Evolutionary conservation across 2,113 vertebrate genomes (phyloP), one percentile per base, ranked within the genome.

Genomic region (Tetrax tetrax): DNA sequence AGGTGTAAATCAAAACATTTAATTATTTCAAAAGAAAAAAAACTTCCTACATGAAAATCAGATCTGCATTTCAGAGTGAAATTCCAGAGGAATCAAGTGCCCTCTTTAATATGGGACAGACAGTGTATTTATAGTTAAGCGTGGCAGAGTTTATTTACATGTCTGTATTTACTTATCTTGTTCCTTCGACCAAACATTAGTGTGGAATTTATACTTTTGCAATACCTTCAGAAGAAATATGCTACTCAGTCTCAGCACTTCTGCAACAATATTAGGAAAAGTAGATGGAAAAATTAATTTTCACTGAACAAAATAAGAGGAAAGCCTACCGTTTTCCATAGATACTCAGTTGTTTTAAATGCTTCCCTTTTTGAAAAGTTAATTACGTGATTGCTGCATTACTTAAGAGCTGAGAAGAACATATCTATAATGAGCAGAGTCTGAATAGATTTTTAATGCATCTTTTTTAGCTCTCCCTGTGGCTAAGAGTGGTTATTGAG

Each of bases 361-460:
- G 66, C 43, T 89, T 91, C 31, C 33, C 37, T 91, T 95, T 78
- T 86, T 86, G 18, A 38, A 66, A 93, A 97, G 77, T 96, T 94
- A 97, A 97, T 96, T 94, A 95, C 6, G 38, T 91, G 80, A 87
- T 95, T 96, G 85, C 92, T 92, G 77, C 57, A 70, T 95, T 96
- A 69, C 80, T 96, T 89, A 95, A 94, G 77, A 94, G 59, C 79
- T 87, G 89, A 81, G 91, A 79, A 76, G 92, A 96, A 83, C 87
- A 20, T 83, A 74, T 66, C 69, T 77, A n/a, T 95, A 95, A 96
- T 88, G 93, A 95, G 64, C 66, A 90, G 68, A 65, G 66, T 93
- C 85, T 92, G 90, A 93, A 82, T 9, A 89, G 83, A 75, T 89
- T 89, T 93, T 89, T 83, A 95, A 90, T 85, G 69, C 50, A 84